Evolutionary conservation across 2,113 vertebrate species (phyloP), one percentile per base, ranked within the genome.

Genomic region (Protobothrops mucrosquamatus): DNA sequence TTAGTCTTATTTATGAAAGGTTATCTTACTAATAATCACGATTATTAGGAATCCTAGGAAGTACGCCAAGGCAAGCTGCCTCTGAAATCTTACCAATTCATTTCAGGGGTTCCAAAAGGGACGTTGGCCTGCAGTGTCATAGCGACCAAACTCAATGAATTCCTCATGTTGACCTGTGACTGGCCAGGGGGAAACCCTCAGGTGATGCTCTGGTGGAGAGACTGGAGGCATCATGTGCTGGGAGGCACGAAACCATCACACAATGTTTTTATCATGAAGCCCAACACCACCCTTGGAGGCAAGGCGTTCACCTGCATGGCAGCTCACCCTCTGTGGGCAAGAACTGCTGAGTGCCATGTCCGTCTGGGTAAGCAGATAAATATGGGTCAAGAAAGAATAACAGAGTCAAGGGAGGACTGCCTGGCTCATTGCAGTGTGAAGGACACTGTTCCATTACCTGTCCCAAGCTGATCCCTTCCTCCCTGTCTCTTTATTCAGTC

Each of bases 181-280:
- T 99, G 99, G 99, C 97, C 97, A 1, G 98, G 99, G 8, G 98
- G 99, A 4, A 69, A 94, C 0, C 98, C 98, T 0, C 97, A 93
- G 0, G 97, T 98, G 34, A 81, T 96, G 26, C 97, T 99, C 91
- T 97, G 96, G 97, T 99, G 99, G 99, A 93, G 95, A 23, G 98
- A 98, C 0, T 90, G 95, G 0, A 92, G 91, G 10, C 97, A 97
- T 22, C 97, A 92, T 0, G 57, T 93, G 0, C 85, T 98, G 94
- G 97, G 98, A 0, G 94, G 95, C 1, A 96, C 96, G 0, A 93
- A 97, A 0, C 94, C 97, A 89, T 98, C 97, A 1, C 89, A 91
- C 6, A 96, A 98, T 43, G 94, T 98, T 90, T 92, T 98, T 88
- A 97, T 98, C 69, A 97, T 99, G 74, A 97, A 95, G 55, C 97